A percentile compares a stretch with the other conserved stretches of the same genome.
These are phyloP conservation scores for Scylla paramamosain DNA, from an alignment of 1,140 invertebrate genomes.

Conservation along the genomic window DNA sequence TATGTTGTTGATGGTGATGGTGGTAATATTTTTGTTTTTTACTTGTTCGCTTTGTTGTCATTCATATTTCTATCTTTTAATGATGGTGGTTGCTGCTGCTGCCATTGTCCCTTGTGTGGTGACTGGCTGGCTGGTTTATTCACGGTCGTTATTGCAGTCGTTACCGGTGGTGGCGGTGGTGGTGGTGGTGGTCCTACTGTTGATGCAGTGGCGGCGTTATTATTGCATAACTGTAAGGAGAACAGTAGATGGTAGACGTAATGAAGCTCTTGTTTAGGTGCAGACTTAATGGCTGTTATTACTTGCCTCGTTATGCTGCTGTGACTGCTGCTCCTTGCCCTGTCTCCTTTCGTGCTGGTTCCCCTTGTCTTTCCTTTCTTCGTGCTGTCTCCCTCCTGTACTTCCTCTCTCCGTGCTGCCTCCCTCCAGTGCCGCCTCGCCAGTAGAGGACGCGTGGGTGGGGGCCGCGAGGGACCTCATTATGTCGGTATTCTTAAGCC, in stretches of 20 bases:
- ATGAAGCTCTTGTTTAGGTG: not conserved
- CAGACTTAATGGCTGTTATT: not conserved
- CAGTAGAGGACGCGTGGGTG: too few relatives aligned
- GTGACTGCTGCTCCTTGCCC: not conserved
- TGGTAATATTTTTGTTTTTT: too few relatives aligned
- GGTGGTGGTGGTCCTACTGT: not conserved
- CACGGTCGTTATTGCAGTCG: not conserved
- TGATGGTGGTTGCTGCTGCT: too few relatives aligned
- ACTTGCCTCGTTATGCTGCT: not conserved
- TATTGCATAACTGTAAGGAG: not conserved
- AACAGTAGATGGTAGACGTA: too few relatives aligned
- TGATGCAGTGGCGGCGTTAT: not conserved
- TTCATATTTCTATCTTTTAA: too few relatives aligned
- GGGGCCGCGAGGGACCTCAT: too few relatives aligned
- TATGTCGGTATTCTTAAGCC: too few relatives aligned
- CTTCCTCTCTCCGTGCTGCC: not conserved
- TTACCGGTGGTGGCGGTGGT: not conserved
- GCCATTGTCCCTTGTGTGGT: too few relatives aligned
- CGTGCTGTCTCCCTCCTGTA: not conserved
- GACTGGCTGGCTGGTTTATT: too few relatives aligned
- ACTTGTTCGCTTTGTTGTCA: too few relatives aligned
- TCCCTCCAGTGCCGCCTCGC: too few relatives aligned
- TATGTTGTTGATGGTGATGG: not conserved
- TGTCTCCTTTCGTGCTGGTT: not conserved
- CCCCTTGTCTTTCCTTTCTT: not conserved